These are phyloP conservation scores for Eristalis tenax DNA, from an alignment of 2,888 invertebrate species.

Conservation along the genomic window DNA sequence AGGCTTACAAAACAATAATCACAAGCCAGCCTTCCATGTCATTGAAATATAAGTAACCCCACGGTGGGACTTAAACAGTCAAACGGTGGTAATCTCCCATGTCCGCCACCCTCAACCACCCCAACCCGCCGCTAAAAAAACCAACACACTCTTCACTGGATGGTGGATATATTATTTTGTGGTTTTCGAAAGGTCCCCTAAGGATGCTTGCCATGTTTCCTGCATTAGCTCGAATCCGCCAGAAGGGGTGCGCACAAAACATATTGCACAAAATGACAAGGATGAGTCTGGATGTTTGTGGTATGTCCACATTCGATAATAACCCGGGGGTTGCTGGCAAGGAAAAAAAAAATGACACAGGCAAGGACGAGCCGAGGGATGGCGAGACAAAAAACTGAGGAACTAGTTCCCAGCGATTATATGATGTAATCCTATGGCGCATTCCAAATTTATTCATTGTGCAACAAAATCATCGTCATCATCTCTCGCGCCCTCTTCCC, in stretches of 20 bases:
- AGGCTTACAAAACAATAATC: slow-evolving; percentile 65
- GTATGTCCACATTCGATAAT: slow-evolving; percentile 57
- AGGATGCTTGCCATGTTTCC: slow-evolving; percentile 47
- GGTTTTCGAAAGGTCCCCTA: slow-evolving; percentile 60
- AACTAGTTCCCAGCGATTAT: slow-evolving; percentile 55
- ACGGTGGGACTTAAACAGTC: slow-evolving; percentile 58
- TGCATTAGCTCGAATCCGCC: slow-evolving; percentile 18
- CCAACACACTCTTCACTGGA: slow-evolving; percentile 7
- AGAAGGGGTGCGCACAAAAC: slow-evolving; percentile 44
- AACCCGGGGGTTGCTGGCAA: slow-evolving; percentile 41
- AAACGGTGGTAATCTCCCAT: slow-evolving; percentile 57
- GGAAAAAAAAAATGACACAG: slow-evolving; percentile 37
- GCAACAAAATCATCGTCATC: slow-evolving; percentile 47
- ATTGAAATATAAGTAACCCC: slow-evolving; percentile 55
- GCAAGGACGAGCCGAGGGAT: no score
- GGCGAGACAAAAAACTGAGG: background rate
- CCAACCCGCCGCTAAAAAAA: slow-evolving; percentile 31
- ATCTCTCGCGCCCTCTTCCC: background rate
- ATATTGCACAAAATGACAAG: slow-evolving; percentile 62
- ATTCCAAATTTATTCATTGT: slow-evolving; percentile 65
- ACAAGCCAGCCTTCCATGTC: slow-evolving; percentile 61
- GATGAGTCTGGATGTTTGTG: slow-evolving; percentile 62
- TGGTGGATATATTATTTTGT: slow-evolving; percentile 58
- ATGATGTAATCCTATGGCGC: slow-evolving; percentile 60
- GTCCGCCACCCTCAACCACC: slow-evolving; percentile 44